Conservation (phyloP, 2,113 vertebrate genomes). For the Ophthalmotilapia sp. region DNA sequence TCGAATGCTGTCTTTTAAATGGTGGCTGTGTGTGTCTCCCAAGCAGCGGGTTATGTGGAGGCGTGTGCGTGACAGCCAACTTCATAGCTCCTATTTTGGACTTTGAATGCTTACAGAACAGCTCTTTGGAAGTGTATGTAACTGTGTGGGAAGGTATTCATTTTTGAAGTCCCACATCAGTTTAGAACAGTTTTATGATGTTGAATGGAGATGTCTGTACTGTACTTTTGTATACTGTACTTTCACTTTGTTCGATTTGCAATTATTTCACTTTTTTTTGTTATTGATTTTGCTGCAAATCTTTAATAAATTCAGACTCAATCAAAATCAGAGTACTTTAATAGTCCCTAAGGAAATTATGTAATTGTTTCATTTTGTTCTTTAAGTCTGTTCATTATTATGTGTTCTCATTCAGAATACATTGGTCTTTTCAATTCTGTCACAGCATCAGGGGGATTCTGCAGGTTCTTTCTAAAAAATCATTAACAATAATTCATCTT, state of each 20-base stretch:
- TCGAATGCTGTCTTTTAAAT: neutral
- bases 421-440: neutral
- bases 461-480: neutral
- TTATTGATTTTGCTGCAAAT: neutral
- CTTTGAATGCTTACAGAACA: slow-evolving; percentile 24
- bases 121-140: slow-evolving; percentile 44
- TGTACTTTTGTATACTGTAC: neutral
- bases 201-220: neutral
- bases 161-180: neutral
- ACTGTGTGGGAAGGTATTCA: neutral
- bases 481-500: neutral
- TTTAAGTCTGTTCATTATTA: neutral
- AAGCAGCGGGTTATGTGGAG: slow-evolving; percentile 25
- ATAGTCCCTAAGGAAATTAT: neutral
- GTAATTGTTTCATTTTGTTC: neutral
- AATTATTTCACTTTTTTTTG: neutral
- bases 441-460: neutral
- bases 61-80: neutral
- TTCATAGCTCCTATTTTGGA: slow-evolving; percentile 18
- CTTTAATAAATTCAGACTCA: neutral
- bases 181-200: neutral
- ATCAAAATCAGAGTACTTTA: neutral
- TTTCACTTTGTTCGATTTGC: neutral
- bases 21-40: neutral
- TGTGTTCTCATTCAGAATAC: neutral